phyloP scores from a whole-genome alignment of 2,888 invertebrate genomes.

The Polydesmus complanatus region DNA sequence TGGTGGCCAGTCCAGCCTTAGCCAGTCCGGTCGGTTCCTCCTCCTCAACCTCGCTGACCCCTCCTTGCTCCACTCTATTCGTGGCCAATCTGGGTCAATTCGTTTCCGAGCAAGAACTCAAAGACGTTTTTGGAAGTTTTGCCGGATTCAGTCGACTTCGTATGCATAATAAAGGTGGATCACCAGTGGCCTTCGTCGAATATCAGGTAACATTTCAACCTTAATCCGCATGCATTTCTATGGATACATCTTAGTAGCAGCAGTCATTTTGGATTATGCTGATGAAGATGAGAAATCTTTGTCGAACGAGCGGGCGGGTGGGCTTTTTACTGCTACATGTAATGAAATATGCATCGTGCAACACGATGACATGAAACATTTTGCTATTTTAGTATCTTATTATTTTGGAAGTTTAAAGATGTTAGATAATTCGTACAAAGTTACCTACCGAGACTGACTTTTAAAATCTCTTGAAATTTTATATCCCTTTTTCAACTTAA shows the following conservation, averaged over 20 bases:
- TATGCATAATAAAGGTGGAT: conserved; percentile 60
- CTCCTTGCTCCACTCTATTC: conserved; percentile 93
- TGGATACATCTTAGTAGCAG: not conserved
- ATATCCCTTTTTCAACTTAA: too few species aligned
- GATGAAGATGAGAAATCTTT: too few species aligned
- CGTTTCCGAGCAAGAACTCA: conserved; percentile 95
- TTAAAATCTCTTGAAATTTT: too few species aligned
- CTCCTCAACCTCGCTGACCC: conserved; percentile 46
- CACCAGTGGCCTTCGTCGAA: conserved; percentile 96
- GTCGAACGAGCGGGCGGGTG: too few species aligned
- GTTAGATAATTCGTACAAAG: too few species aligned
- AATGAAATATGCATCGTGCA: not conserved
- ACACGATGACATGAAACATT: too few species aligned
- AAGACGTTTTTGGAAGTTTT: conserved; percentile 97
- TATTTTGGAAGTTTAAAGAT: too few species aligned
- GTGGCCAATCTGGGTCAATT: conserved; percentile 96
- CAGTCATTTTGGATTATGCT: not conserved
- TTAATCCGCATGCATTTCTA: too few species aligned
- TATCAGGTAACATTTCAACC: conserved; percentile 58
- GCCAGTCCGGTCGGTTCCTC: conserved; percentile 71
- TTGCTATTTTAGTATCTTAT: too few species aligned
- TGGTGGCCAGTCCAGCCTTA: conserved; percentile 76
- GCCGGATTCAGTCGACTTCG: conserved; percentile 96
- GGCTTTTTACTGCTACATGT: too few species aligned
- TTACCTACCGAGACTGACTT: too few species aligned